phyloP scores from a whole-genome alignment of 1,140 invertebrate genomes.

The Panagrolaimus sp. region DNA sequence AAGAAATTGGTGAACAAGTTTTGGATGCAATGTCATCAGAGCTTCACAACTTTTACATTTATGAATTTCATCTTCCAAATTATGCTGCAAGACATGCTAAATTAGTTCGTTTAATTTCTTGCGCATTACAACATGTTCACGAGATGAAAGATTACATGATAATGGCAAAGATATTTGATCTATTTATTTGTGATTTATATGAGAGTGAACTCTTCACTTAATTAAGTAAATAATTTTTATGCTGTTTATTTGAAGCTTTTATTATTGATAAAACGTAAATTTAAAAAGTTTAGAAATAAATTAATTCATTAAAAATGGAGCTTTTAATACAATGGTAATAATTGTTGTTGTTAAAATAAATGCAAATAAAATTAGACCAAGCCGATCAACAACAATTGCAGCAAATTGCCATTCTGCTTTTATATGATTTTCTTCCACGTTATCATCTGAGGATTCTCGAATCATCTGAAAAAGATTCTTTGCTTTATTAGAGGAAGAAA shows the following conservation, averaged over 20 bases:
- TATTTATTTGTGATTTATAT: conserved; percentile 10
- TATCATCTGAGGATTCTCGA: conserved; percentile 43
- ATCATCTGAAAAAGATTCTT: conserved; percentile 40
- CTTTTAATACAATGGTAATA: conserved; percentile 85
- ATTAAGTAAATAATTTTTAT: too few species aligned
- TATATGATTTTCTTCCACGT: conserved; percentile 34
- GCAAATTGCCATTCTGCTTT: conserved; percentile 91
- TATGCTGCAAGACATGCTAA: background rate
- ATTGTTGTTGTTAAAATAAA: conserved; percentile 93
- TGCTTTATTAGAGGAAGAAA: too few species aligned
- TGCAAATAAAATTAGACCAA: conserved; percentile 97
- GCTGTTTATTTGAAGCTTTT: too few species aligned
- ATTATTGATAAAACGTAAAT: too few species aligned
- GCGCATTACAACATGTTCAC: background rate
- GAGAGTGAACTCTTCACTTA: conserved; percentile 6
- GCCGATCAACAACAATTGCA: conserved; percentile 96
- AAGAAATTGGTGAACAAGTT: background rate
- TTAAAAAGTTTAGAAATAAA: background rate
- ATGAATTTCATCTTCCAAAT: background rate
- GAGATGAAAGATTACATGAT: conserved; percentile 12
- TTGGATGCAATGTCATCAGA: background rate
- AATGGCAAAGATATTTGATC: background rate
- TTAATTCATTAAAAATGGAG: conserved; percentile 88
- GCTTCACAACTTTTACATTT: conserved; percentile 4
- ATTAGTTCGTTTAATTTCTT: background rate